Conservation (phyloP, 2,888 invertebrate species). For the Dryococelus australis region DNA sequence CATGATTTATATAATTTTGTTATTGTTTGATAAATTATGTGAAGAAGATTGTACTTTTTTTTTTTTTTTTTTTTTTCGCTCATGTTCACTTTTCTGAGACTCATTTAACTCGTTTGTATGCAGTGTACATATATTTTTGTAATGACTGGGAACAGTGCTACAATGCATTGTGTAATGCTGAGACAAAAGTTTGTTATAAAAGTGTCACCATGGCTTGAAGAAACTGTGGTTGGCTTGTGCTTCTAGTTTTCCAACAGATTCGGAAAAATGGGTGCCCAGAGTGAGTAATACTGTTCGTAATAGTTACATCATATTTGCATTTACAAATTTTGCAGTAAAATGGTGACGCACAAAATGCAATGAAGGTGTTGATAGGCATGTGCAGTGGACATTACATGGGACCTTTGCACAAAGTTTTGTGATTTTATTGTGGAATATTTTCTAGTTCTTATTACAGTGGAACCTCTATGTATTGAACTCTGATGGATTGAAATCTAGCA, state of each 20-base stretch:
- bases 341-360: neutral
- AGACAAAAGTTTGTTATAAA: neutral
- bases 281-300: neutral
- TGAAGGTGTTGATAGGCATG: neutral
- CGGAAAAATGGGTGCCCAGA: neutral
- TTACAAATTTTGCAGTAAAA: neutral
- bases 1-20: neutral
- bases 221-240: neutral
- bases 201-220: neutral
- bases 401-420: neutral
- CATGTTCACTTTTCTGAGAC: neutral
- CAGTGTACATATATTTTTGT: neutral
- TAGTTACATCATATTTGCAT: neutral
- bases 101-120: neutral
- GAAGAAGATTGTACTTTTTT: neutral
- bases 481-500: too few relatives aligned
- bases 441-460: neutral
- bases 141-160: neutral
- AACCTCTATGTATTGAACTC: too few relatives aligned
- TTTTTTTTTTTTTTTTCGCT: neutral
- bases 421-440: neutral
- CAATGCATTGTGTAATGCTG: neutral
- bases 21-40: neutral
- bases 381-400: neutral
- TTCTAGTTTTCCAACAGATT: neutral